phyloP scores from a whole-genome alignment of 2,888 invertebrate species.

The Gerosis bhagava region DNA sequence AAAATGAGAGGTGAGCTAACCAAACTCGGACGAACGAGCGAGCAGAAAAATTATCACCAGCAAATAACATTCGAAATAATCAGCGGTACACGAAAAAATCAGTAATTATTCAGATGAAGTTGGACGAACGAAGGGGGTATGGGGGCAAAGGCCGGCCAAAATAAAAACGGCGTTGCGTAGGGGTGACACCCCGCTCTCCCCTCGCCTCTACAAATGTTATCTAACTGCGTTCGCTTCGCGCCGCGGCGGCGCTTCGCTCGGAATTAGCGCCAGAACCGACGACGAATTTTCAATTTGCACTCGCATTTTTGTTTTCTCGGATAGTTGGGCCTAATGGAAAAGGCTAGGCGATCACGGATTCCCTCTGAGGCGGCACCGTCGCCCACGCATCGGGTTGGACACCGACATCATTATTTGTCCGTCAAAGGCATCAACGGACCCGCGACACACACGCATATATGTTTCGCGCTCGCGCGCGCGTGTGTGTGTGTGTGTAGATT shows the following conservation, averaged over 20 bases:
- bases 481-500: constrained; percentile 82
- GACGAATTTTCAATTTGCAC: constrained; percentile 78
- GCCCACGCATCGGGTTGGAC: constrained; percentile 33
- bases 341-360: constrained; percentile 55
- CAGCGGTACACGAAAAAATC: constrained; percentile 82
- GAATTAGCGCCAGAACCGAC: constrained; percentile 71
- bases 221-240: constrained; percentile 78
- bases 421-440: constrained; percentile 67
- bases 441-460: constrained; percentile 60
- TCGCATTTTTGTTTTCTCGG: constrained; percentile 71
- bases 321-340: constrained; percentile 71
- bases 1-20: constrained; percentile 29
- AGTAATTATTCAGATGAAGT: constrained; percentile 83
- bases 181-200: constrained; percentile 68
- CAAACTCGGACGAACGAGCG: constrained; percentile 65
- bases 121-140: constrained; percentile 78
- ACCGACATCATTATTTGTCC: constrained; percentile 49
- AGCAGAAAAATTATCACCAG: constrained; percentile 77
- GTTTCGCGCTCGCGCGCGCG: constrained; percentile 62
- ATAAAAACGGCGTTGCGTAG: constrained; percentile 82
- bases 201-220: constrained; percentile 78
- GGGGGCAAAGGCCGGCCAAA: constrained; percentile 80
- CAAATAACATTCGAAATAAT: constrained; percentile 82
- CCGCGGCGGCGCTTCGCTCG: constrained; percentile 64
- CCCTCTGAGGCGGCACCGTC: constrained; percentile 40